Percentiles rank a stretch among this genome's conserved stretches.
Evolutionary conservation across 37 sponge, comb jelly and placozoan genomes (phyloP).

Genomic region (Cladorhizidae sp.): DNA sequence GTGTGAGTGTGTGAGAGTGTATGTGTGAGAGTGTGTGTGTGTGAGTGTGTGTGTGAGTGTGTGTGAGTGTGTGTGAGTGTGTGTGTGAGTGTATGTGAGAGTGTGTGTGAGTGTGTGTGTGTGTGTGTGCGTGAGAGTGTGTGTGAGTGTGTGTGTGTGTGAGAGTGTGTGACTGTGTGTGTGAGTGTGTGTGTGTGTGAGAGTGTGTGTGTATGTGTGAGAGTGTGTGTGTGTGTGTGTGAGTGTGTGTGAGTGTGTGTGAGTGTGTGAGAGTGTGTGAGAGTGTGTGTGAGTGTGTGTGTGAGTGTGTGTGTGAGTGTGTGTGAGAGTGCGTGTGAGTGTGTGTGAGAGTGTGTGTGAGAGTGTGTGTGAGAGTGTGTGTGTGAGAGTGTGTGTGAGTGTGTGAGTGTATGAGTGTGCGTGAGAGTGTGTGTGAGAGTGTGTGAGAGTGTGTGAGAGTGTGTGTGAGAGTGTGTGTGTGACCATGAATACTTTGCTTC

Average conservation of each 20-base stretch:
- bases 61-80: background rate
- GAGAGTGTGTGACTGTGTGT: background rate
- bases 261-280: background rate
- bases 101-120: background rate
- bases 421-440: too few relatives aligned
- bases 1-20: conserved; percentile 3
- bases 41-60: background rate
- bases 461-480: too few relatives aligned
- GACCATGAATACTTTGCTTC: too few relatives aligned
- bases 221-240: background rate
- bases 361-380: background rate
- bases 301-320: conserved; percentile 3
- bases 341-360: background rate
- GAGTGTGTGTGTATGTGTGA: conserved; percentile 6
- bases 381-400: too few relatives aligned
- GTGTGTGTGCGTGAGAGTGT: background rate
- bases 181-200: background rate
- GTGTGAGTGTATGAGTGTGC: too few relatives aligned
- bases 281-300: background rate
- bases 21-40: too few relatives aligned
- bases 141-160: background rate
- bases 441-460: too few relatives aligned
- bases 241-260: background rate
- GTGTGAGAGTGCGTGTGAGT: too few relatives aligned
- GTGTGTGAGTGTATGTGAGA: too few relatives aligned